Percentiles rank a stretch among this genome's conserved stretches.
Conservation (phyloP, 1,140 invertebrate genomes). For the Saccostrea echinata region DNA sequence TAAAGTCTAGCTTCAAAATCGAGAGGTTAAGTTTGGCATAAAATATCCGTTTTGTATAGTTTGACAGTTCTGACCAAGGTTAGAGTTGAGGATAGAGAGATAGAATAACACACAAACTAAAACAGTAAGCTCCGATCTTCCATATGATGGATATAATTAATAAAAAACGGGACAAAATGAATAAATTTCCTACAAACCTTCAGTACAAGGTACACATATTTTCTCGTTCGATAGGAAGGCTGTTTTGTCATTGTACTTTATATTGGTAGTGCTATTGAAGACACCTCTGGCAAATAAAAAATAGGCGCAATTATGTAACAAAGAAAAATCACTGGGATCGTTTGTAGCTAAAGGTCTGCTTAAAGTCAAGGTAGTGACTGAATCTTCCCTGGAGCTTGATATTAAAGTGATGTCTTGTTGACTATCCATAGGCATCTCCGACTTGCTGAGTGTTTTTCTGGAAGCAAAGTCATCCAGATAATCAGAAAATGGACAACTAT, state of each 20-base stretch:
- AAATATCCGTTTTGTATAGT: too few relatives aligned
- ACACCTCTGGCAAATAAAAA: conserved; percentile 94
- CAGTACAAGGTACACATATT: conserved; percentile 86
- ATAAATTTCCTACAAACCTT: background rate
- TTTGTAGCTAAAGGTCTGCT: conserved; percentile 88
- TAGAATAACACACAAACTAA: too few relatives aligned
- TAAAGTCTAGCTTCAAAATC: too few relatives aligned
- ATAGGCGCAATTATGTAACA: conserved; percentile 91
- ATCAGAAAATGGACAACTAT: background rate
- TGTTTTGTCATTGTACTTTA: conserved; percentile 88
- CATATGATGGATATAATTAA: too few relatives aligned
- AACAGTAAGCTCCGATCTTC: too few relatives aligned
- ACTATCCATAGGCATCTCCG: conserved; percentile 43
- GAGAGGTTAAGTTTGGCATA: too few relatives aligned
- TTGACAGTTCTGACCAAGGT: too few relatives aligned
- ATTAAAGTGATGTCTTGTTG: conserved; percentile 48
- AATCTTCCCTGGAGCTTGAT: conserved; percentile 83
- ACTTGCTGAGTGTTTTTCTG: conserved; percentile 20
- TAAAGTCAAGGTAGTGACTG: conserved; percentile 90
- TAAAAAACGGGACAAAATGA: too few relatives aligned
- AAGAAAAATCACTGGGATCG: conserved; percentile 88
- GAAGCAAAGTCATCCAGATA: conserved; percentile 16
- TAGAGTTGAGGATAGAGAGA: too few relatives aligned
- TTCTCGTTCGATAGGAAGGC: conserved; percentile 89
- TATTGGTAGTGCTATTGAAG: conserved; percentile 93